Base-by-base conservation (phyloP, 2,797 vertebrate genomes). In the Crenichthys baileyi region DNA sequence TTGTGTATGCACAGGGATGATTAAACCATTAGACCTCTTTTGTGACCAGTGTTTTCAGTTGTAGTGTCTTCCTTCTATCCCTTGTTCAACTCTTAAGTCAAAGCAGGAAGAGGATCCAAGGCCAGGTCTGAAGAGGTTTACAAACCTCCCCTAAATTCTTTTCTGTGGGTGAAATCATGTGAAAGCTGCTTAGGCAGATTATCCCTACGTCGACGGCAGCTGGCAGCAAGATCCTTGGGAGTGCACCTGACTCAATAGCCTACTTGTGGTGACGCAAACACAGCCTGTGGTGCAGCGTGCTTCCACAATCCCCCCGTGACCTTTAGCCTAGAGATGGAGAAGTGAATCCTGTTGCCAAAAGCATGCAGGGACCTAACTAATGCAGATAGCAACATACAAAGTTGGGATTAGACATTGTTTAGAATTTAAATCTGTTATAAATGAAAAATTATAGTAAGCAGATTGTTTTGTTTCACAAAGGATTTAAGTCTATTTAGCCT, bases 111-210 rank as follows among this genome's bases (percentile, higher is more conserved):
- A 89, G 61, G 82, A 78, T 88, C 86, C 88, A 88, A 91, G 90
- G 89, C 89, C 90, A 87, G 83, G 86, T 87, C 91, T 81, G 89
- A 92, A 88, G 91, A 90, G 91, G 88, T 92, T 94, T 95, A 93
- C 91, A 93, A 94, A 92, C 92, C 85, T 90, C 82, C 80, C 81
- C 88, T 91, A 93, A 93, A 93, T 93, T 92, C 92, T 91, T 94
- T 90, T 83, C 83, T 84, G 90, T 90, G 87, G 89, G 90, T 91
- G 83, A 94, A 94, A 94, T 93, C 90, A 90, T 90, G 92, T 93
- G 89, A 94, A 95, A 95, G 95, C 95, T 94, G 91, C 94, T 96
- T 96, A 95, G 89, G 84, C 91, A 93, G 94, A 95, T 95, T 95
- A 95, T 94, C 92, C 92, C 81, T 86, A 90, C 89, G 91, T 87